Evolutionary conservation across 2,113 vertebrate species (phyloP).

Genomic region (Noturus placidus): DNA sequence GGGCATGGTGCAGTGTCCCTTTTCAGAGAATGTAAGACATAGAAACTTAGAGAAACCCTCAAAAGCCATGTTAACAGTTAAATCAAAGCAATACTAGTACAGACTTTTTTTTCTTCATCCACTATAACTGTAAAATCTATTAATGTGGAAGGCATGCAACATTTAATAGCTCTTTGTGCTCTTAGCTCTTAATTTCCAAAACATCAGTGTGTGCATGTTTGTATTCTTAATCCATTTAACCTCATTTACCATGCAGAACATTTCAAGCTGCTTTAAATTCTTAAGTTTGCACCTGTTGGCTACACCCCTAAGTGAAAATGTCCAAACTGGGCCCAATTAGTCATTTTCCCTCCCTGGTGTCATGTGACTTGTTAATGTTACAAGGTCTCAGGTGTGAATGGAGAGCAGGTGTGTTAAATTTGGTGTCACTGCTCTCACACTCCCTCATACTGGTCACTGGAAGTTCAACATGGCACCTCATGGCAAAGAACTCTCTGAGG

Average conservation of each 20-base stretch:
- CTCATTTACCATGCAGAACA: not conserved
- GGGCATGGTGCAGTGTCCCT: not conserved
- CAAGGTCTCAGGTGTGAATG: no score
- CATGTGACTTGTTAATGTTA: no score
- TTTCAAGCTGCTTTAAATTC: not conserved
- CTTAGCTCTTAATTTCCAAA: constrained; percentile 9
- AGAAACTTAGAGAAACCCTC: constrained; percentile 19
- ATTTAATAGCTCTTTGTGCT: constrained; percentile 2
- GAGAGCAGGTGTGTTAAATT: no score
- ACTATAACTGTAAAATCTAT: constrained; percentile 8
- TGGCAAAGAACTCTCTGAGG: no score
- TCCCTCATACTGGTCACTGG: no score
- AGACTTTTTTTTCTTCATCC: not conserved
- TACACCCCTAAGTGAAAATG: no score
- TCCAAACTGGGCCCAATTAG: no score
- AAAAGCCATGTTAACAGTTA: not conserved
- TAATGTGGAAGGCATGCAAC: constrained; percentile 39
- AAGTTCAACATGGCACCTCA: no score
- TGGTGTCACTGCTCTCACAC: no score
- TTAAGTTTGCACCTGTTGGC: not conserved
- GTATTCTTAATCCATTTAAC: constrained; percentile 1
- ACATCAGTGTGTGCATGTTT: not conserved
- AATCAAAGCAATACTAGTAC: not conserved
- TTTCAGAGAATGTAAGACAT: constrained; percentile 11
- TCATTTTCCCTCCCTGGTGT: no score